A percentile compares a stretch with the other conserved stretches of the same genome.
phyloP scores from a whole-genome alignment of 2,797 vertebrate species.

The Dryobates pubescens region DNA sequence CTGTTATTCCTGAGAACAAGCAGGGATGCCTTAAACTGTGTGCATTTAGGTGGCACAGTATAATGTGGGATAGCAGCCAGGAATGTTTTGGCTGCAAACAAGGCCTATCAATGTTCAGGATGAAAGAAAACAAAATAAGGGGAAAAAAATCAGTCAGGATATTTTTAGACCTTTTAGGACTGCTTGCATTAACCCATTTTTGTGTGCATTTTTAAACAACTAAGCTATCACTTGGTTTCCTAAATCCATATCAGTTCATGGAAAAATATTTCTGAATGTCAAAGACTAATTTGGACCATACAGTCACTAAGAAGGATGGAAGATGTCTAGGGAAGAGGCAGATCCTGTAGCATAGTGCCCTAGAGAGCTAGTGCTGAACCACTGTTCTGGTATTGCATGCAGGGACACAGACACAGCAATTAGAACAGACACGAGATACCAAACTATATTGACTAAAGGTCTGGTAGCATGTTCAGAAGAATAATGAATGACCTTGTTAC shows the following conservation, averaged over 20 bases:
- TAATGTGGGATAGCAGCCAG: neutral
- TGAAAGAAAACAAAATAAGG: neutral
- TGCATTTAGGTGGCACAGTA: neutral
- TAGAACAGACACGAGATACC: neutral
- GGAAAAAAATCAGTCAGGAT: neutral
- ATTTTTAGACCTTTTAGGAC: conserved; percentile 39
- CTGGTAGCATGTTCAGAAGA: neutral
- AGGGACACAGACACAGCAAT: neutral
- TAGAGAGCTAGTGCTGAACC: neutral
- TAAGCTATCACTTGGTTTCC: neutral
- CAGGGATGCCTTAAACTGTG: neutral
- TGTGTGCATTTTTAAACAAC: neutral
- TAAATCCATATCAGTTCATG: neutral
- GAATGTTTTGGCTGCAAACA: neutral
- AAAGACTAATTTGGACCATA: neutral
- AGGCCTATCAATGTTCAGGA: neutral
- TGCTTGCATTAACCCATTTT: conserved; percentile 25
- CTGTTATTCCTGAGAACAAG: neutral
- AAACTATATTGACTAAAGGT: neutral
- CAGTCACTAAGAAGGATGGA: neutral
- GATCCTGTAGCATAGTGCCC: neutral
- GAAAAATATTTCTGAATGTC: neutral
- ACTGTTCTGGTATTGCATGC: neutral
- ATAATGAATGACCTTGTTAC: neutral
- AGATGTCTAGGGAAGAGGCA: neutral